A percentile compares a stretch with the other conserved stretches of the same genome.
Evolutionary conservation across 1,140 invertebrate species (phyloP).

Genomic region (Hormaphis cornu): DNA sequence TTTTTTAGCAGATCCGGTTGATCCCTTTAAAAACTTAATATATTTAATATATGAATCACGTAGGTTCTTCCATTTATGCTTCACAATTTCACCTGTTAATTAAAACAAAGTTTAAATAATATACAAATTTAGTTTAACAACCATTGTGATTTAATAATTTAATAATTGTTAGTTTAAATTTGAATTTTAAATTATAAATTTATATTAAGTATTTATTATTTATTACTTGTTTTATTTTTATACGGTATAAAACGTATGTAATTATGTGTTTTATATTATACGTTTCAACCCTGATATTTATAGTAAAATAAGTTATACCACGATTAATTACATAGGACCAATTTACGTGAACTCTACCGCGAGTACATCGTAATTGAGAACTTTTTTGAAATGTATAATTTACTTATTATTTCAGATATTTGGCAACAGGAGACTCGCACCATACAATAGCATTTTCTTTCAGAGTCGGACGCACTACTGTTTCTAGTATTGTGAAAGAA

Average conservation of each 20-base stretch:
- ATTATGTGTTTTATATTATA: too few species aligned
- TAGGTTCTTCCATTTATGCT: constrained; percentile 15
- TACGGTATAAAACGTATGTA: too few species aligned
- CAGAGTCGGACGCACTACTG: constrained; percentile 20
- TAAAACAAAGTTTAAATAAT: not conserved
- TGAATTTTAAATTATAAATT: too few species aligned
- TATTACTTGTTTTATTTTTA: too few species aligned
- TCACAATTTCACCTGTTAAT: not conserved
- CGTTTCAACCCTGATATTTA: too few species aligned
- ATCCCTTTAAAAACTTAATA: not conserved
- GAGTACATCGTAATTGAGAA: constrained; percentile 29
- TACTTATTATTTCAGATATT: constrained; percentile 20
- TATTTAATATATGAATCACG: constrained; percentile 13
- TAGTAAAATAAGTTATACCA: too few species aligned
- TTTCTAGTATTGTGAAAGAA: constrained; percentile 25
- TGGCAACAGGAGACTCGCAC: constrained; percentile 33
- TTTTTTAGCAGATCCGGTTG: constrained; percentile 1
- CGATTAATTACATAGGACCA: too few species aligned
- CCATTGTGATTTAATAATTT: not conserved
- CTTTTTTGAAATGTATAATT: not conserved
- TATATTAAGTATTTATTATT: too few species aligned
- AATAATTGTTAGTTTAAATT: too few species aligned
- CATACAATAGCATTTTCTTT: constrained; percentile 23
- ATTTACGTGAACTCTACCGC: too few species aligned
- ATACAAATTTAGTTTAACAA: not conserved